Evolutionary conservation across 92 coral and sea anemone species (phyloP).

Genomic region (Micromussa lordhowensis): DNA sequence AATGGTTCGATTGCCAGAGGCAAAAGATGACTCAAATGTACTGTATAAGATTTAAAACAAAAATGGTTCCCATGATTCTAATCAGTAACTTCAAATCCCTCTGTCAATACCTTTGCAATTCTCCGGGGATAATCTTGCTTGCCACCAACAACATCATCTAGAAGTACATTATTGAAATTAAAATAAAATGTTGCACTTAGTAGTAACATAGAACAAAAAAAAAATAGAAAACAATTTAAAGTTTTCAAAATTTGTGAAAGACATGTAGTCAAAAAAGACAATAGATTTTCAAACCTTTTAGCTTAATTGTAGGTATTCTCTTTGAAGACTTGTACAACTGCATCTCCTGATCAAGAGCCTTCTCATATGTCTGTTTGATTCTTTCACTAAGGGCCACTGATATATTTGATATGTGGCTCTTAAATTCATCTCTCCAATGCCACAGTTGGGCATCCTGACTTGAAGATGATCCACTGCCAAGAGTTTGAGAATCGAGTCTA

Average conservation of each 20-base stretch:
- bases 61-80: too few relatives aligned
- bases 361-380: slow-evolving; percentile 70
- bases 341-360: slow-evolving; percentile 71
- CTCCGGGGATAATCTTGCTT: slow-evolving; percentile 85
- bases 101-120: slow-evolving; percentile 67
- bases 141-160: slow-evolving; percentile 85
- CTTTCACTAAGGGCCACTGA: slow-evolving; percentile 76
- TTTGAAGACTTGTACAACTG: slow-evolving; percentile 52
- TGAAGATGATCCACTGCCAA: slow-evolving; percentile 40
- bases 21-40: too few relatives aligned
- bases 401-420: slow-evolving; percentile 75
- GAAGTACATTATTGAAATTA: too few relatives aligned
- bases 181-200: background rate
- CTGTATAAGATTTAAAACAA: background rate
- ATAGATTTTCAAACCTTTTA: slow-evolving; percentile 61
- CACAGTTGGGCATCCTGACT: slow-evolving; percentile 58
- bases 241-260: too few relatives aligned
- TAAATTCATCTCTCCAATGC: slow-evolving; percentile 89
- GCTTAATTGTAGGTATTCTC: slow-evolving; percentile 61
- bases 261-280: too few relatives aligned
- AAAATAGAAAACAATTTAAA: too few relatives aligned
- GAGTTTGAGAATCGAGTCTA: slow-evolving; percentile 46
- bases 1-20: too few relatives aligned
- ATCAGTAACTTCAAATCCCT: background rate
- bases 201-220: background rate